A percentile compares a stretch with the other conserved stretches of the same genome.
These are phyloP conservation scores for Epiperipatus broadwayi DNA, from an alignment of 2,888 invertebrate genomes.

Conservation along the genomic window DNA sequence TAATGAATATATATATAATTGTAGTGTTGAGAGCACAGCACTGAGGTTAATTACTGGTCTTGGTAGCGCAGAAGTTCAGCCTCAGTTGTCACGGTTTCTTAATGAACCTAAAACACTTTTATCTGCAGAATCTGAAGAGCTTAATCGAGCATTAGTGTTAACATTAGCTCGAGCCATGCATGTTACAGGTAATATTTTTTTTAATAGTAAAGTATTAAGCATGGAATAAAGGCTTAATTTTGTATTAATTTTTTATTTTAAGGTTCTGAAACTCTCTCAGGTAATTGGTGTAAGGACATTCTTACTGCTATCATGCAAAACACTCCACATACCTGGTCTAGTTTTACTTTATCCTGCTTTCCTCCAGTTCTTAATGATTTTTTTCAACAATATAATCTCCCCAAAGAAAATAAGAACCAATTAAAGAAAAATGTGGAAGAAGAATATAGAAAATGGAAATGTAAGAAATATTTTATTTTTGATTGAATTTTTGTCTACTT, in stretches of 20 bases:
- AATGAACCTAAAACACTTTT: slow-evolving; percentile 75
- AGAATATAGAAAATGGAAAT: slow-evolving; percentile 79
- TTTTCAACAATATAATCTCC: slow-evolving; percentile 52
- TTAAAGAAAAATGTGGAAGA: slow-evolving; percentile 64
- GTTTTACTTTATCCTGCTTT: slow-evolving; percentile 75
- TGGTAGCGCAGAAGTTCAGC: slow-evolving; percentile 83
- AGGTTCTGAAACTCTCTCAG: slow-evolving; percentile 39
- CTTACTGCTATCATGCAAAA: slow-evolving; percentile 70
- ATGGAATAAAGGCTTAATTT: too few species aligned
- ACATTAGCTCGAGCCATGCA: slow-evolving; percentile 83
- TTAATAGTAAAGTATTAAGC: slow-evolving; percentile 9
- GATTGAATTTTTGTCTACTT: neutral
- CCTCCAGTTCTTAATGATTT: slow-evolving; percentile 74
- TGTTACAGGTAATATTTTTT: slow-evolving; percentile 48
- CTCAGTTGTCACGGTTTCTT: slow-evolving; percentile 74
- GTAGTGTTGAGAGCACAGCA: slow-evolving; percentile 67
- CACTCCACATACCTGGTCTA: slow-evolving; percentile 87
- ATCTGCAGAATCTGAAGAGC: slow-evolving; percentile 80
- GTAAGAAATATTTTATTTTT: slow-evolving; percentile 18
- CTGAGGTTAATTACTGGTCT: slow-evolving; percentile 64
- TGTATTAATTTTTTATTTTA: slow-evolving; percentile 21
- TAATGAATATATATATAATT: slow-evolving; percentile 7
- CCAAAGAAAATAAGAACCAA: slow-evolving; percentile 71
- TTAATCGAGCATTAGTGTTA: slow-evolving; percentile 76
- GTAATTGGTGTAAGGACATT: slow-evolving; percentile 73